A percentile compares a stretch with the other conserved stretches of the same genome.
These are phyloP conservation scores for Busarellus nigricollis DNA, from an alignment of 2,797 vertebrate species.

Conservation along the genomic window DNA sequence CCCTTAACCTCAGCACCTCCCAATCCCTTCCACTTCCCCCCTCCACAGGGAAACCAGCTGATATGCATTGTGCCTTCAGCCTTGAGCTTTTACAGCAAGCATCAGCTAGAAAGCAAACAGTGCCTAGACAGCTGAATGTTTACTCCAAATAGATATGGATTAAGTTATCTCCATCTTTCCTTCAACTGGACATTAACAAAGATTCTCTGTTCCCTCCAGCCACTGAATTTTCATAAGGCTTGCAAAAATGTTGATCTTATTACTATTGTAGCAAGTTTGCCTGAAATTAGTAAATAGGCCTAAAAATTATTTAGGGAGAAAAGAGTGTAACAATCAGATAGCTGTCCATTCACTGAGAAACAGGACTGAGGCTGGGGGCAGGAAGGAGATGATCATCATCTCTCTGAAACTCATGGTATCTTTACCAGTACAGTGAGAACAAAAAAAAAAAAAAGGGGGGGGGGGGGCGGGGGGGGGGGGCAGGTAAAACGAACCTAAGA, in stretches of 20 bases:
- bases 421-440: neutral
- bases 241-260: neutral
- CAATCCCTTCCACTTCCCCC: neutral
- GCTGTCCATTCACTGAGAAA: neutral
- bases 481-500: slow-evolving; percentile 81
- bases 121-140: neutral
- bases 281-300: neutral
- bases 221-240: neutral
- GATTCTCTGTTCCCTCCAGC: neutral
- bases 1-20: neutral
- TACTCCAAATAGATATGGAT: neutral
- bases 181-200: neutral
- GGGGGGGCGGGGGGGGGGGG: accelerated
- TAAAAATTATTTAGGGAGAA: neutral
- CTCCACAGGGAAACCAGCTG: neutral
- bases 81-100: neutral
- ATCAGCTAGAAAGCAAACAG: neutral
- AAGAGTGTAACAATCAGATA: neutral
- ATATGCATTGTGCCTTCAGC: neutral
- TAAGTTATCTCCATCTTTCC: neutral
- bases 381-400: neutral
- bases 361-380: neutral
- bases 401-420: neutral
- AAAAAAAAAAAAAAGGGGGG: accelerated
- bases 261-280: neutral